A percentile compares a stretch with the other conserved stretches of the same genome.
Evolutionary conservation across 2,797 vertebrate species (phyloP).

Genomic region (Mycteria americana): DNA sequence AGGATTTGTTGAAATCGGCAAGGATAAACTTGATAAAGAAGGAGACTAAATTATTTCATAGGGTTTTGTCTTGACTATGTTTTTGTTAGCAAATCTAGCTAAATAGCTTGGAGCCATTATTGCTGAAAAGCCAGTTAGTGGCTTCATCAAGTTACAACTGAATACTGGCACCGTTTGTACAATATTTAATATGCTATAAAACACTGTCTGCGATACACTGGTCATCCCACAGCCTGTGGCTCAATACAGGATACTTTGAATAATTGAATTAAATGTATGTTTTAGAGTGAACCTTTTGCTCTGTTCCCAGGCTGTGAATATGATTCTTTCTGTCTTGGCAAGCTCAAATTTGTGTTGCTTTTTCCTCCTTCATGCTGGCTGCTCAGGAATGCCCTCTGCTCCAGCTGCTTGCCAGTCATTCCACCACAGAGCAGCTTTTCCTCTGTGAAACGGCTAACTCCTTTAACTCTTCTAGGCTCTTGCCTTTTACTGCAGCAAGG

Average conservation of each 20-base stretch:
- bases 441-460: background rate
- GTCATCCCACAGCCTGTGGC: background rate
- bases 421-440: background rate
- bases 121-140: background rate
- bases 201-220: background rate
- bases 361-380: background rate
- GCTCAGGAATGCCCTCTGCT: background rate
- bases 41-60: background rate
- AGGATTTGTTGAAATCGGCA: constrained; percentile 16
- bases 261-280: background rate
- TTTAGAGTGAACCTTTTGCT: background rate
- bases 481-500: fast-evolving
- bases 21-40: constrained; percentile 26
- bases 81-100: background rate
- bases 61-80: background rate
- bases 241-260: background rate
- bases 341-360: background rate
- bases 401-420: background rate
- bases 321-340: background rate
- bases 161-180: background rate
- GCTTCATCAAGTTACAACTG: background rate
- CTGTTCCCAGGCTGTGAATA: background rate
- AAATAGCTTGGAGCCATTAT: background rate
- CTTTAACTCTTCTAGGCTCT: background rate
- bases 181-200: background rate